Percentiles rank a stretch among this genome's conserved stretches.
phyloP scores from a whole-genome alignment of 2,888 invertebrate genomes.

The Volucella zonaria region DNA sequence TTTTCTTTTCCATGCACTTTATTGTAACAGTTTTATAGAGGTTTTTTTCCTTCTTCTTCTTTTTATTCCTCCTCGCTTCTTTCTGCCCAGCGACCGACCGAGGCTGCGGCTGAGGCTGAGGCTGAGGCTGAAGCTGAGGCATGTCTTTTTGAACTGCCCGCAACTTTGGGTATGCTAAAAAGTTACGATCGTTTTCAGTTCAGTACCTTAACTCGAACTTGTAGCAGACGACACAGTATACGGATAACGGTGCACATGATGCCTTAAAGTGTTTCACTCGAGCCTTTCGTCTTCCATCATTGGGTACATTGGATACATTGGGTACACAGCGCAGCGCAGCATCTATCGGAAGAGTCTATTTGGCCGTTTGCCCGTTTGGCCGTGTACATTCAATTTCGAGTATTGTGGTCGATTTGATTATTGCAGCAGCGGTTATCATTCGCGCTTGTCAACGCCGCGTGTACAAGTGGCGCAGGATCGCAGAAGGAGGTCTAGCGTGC shows the following conservation, averaged over 20 bases:
- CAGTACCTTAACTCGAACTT: constrained; percentile 74
- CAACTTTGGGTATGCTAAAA: constrained; percentile 74
- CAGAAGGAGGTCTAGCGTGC: constrained; percentile 56
- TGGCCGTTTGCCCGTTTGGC: constrained; percentile 49
- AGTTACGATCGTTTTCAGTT: constrained; percentile 74
- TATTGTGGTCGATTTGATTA: constrained; percentile 60
- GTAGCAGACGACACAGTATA: constrained; percentile 74
- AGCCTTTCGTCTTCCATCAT: constrained; percentile 73
- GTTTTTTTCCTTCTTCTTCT: constrained; percentile 45
- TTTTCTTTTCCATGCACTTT: constrained; percentile 72
- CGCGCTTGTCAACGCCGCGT: constrained; percentile 68
- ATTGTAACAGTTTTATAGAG: constrained; percentile 74
- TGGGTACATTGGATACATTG: constrained; percentile 47
- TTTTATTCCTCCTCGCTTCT: constrained; percentile 71
- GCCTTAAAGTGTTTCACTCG: constrained; percentile 74
- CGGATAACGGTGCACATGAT: constrained; percentile 74
- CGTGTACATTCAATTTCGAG: constrained; percentile 68
- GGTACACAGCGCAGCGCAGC: constrained; percentile 33
- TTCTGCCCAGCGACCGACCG: constrained; percentile 66
- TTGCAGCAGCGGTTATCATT: constrained; percentile 69
- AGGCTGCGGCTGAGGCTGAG: constrained; percentile 5
- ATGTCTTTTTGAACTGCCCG: constrained; percentile 74
- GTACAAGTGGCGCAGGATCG: constrained; percentile 68
- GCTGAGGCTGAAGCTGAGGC: constrained; percentile 40
- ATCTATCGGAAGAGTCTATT: constrained; percentile 70